Base-by-base conservation (phyloP, 1,140 invertebrate species). In the Rhizoglyphus robini region DNA sequence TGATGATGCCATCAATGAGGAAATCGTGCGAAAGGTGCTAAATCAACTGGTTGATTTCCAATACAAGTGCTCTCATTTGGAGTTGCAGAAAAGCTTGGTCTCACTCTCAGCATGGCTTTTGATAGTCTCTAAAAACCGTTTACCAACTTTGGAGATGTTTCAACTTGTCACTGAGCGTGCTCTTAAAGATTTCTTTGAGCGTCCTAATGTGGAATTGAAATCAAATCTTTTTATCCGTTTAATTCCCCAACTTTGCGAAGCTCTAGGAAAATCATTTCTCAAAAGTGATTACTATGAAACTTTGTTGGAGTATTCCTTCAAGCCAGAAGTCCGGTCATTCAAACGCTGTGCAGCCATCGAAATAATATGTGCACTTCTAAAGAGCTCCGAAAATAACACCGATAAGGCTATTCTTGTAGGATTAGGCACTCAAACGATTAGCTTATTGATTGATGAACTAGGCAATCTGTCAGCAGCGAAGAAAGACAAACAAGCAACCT, bases 191-290 rank as follows among this genome's bases (percentile, higher is more conserved):
- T 64, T 64, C 1, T 49, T 54, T 2, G 20, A 51, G 18, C 41
- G 34, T 25, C 1, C 61, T 5, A 61, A 63, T 38, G 20, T 60
- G 25, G 61, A 63, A 49, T 18, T 49, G 13, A 63, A 63, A n/a
- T 4, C 31, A 13, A 20, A 63, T n/a, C 36, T 63, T 13, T 63
- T 47, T 51, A 47, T 60, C 18, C 48, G 15, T 13, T 27, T 49
- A 11, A 63, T 63, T 27, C 41, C 41, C 23, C 41, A 64, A 34
- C 29, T 47, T 4, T 54, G 46, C 27, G 1, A 29, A 29, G 34
- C 23, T 38, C 5, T 11, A 2, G 30, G 27, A 23, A 46, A 18
- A 2, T 20, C 25, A 31, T 59, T 60, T 60, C 29, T 60, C 13
- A 29, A 32, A 2, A 60, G 58, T 60, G 3, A 34, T n/a, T 60